Evolutionary conservation across 2,888 invertebrate genomes (phyloP).

Genomic region (Ophioninae sp.): DNA sequence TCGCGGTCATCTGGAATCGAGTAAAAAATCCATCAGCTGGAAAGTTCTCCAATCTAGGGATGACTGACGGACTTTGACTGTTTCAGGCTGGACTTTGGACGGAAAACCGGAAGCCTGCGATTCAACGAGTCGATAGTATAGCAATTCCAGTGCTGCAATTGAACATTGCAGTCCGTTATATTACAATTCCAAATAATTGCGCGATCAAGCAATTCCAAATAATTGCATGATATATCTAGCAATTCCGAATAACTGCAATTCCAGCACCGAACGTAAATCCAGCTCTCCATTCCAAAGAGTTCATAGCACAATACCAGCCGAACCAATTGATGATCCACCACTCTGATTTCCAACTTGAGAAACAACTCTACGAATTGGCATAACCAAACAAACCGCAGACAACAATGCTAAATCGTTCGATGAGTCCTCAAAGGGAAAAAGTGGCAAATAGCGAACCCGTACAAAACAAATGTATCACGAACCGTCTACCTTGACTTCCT

Average conservation of each 20-base stretch:
- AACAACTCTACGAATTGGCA: neutral
- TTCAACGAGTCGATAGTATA: neutral
- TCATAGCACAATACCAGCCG: neutral
- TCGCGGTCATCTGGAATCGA: conserved; percentile 58
- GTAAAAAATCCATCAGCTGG: neutral
- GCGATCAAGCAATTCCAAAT: neutral
- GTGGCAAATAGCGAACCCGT: neutral
- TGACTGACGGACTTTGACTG: neutral
- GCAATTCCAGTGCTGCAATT: neutral
- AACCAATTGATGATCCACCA: neutral
- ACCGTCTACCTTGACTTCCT: conserved; percentile 23
- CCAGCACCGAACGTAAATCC: neutral
- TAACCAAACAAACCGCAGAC: neutral
- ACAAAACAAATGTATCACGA: conserved; percentile 2
- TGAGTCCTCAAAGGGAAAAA: neutral
- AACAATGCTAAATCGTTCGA: neutral
- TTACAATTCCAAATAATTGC: neutral
- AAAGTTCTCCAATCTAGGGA: neutral
- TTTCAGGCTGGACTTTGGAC: neutral
- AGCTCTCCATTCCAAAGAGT: neutral
- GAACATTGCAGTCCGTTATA: neutral
- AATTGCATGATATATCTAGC: neutral
- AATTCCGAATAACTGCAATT: neutral
- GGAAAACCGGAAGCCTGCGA: neutral
- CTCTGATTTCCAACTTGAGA: neutral